phyloP scores from a whole-genome alignment of 2,888 invertebrate genomes.

The Melinopterus prodromus region DNA sequence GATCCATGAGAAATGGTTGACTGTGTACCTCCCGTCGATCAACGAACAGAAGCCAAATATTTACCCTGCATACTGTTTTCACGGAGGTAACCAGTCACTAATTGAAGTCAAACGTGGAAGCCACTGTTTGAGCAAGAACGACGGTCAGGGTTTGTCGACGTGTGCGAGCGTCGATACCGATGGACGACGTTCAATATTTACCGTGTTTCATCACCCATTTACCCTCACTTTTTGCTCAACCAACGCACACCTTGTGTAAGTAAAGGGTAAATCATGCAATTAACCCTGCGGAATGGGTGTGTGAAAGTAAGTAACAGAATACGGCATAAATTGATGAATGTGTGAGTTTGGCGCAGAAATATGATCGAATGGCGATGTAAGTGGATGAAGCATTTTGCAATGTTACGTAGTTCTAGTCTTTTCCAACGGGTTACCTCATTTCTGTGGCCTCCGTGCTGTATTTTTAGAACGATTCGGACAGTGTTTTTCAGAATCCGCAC shows the following conservation, averaged over 20 bases:
- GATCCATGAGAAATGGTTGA: background rate
- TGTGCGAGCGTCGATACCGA: background rate
- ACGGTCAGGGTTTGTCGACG: conserved; percentile 13
- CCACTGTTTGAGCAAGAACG: conserved; percentile 14
- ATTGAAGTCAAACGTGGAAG: conserved; percentile 21
- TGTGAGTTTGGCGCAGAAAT: background rate
- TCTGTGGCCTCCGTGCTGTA: background rate
- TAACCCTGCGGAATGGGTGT: background rate
- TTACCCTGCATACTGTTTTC: background rate
- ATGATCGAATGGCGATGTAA: too few species aligned
- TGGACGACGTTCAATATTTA: conserved; percentile 10
- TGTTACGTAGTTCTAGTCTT: background rate
- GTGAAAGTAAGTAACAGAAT: background rate
- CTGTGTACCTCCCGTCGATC: background rate
- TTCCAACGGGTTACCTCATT: background rate
- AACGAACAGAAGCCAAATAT: background rate
- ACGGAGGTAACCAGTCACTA: background rate
- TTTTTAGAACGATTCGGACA: background rate
- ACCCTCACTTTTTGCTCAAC: background rate
- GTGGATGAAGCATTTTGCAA: background rate
- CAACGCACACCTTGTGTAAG: background rate
- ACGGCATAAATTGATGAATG: background rate
- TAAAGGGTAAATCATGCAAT: background rate
- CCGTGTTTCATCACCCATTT: conserved; percentile 13
- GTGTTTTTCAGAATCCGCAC: background rate